A percentile compares a stretch with the other conserved stretches of the same genome.
phyloP scores from a whole-genome alignment of 2,113 vertebrate species.

The Bothrops jararaca region DNA sequence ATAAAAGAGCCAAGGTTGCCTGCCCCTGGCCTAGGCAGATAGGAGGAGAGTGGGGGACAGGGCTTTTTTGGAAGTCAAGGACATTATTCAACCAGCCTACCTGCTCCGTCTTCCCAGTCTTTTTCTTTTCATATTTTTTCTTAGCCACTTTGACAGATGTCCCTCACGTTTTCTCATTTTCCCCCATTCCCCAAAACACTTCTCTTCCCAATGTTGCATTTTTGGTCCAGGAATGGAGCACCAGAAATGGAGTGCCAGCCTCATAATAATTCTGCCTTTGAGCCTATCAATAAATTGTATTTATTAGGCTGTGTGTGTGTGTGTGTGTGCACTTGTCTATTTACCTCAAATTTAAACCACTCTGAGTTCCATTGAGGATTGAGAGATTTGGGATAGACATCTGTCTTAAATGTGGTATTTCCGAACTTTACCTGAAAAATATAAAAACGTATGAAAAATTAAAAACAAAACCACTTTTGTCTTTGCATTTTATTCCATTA shows the following conservation, averaged over 20 bases:
- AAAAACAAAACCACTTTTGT: neutral
- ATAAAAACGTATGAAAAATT: constrained; percentile 9
- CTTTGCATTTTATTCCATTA: neutral
- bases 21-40: neutral
- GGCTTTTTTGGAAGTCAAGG: neutral
- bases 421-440: constrained; percentile 92
- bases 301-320: neutral
- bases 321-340: neutral
- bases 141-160: neutral
- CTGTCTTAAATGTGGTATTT: constrained; percentile 97
- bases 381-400: constrained; percentile 93
- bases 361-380: constrained; percentile 99
- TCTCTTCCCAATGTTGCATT: neutral
- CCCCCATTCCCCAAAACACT: neutral
- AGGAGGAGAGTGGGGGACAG: neutral
- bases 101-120: neutral
- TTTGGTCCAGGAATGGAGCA: neutral
- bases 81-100: neutral
- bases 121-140: neutral
- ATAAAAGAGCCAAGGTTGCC: no score
- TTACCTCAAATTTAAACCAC: constrained; percentile 99
- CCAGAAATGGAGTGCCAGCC: neutral
- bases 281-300: neutral
- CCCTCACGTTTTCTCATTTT: neutral
- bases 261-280: neutral